phyloP scores from a whole-genome alignment of 92 coral and sea anemone genomes.

The Phenganax subtilis region DNA sequence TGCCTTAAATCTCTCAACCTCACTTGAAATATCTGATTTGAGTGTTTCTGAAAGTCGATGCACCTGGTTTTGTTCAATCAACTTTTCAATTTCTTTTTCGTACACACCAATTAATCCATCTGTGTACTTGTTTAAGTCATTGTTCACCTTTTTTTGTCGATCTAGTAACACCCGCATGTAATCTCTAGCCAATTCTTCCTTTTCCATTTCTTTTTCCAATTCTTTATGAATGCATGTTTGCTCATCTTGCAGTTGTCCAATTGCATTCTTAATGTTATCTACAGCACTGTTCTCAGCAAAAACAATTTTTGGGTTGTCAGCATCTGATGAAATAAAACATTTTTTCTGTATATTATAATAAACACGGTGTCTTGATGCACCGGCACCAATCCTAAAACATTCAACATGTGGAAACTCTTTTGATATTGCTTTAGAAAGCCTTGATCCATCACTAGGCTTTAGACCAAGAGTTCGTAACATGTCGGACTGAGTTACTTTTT shows the following conservation, averaged over 20 bases:
- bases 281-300: constrained; percentile 13
- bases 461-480: background rate
- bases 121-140: background rate
- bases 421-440: constrained; percentile 5
- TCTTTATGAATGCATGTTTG: background rate
- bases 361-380: background rate
- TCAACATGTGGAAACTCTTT: background rate
- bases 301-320: background rate
- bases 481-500: background rate
- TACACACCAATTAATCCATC: background rate
- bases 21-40: background rate
- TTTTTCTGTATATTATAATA: background rate
- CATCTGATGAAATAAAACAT: background rate
- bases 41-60: background rate
- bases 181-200: background rate
- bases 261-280: constrained; percentile 13
- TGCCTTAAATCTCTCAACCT: background rate
- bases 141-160: background rate
- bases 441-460: background rate
- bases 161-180: background rate
- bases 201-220: constrained; percentile 12
- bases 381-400: background rate
- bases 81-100: constrained; percentile 4
- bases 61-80: background rate
- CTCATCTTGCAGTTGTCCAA: background rate